phyloP scores from a whole-genome alignment of 2,888 invertebrate genomes.

The Meta bourneti region DNA sequence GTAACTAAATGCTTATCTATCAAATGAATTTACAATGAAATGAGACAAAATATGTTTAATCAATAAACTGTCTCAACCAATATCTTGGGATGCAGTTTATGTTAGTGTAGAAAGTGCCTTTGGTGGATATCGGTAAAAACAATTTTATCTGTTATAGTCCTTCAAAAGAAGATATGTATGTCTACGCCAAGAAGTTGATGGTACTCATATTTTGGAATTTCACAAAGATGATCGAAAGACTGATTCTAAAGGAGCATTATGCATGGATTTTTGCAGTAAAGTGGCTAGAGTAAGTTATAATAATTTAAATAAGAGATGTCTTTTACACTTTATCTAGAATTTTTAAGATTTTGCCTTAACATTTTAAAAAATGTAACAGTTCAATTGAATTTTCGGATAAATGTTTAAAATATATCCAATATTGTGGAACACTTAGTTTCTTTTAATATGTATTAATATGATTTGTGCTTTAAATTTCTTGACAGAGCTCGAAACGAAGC shows the following conservation, averaged over 20 bases:
- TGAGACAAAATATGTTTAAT: no score
- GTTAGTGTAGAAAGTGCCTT: no score
- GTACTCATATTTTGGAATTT: slow-evolving; percentile 93
- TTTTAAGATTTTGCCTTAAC: background rate
- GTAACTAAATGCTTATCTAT: no score
- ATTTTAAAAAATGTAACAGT: background rate
- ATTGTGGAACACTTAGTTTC: background rate
- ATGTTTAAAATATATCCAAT: background rate
- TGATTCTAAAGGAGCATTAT: slow-evolving; percentile 94
- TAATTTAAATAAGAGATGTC: no score
- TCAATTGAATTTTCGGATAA: no score
- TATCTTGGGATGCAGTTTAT: no score
- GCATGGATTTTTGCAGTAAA: slow-evolving; percentile 95
- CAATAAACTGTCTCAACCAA: no score
- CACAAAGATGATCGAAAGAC: slow-evolving; percentile 95
- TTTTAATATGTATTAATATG: background rate
- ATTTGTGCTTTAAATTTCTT: slow-evolving; percentile 34
- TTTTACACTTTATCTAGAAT: background rate
- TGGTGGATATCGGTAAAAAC: no score
- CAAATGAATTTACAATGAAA: no score
- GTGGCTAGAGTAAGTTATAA: slow-evolving; percentile 87
- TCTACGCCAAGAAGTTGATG: slow-evolving; percentile 93
- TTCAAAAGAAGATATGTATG: slow-evolving; percentile 95
- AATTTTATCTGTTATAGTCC: slow-evolving; percentile 82
- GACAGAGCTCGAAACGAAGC: slow-evolving; percentile 89